Percentiles rank a stretch among this genome's conserved stretches.
Evolutionary conservation across 2,113 vertebrate genomes (phyloP).

Genomic region (Vidua chalybeata): DNA sequence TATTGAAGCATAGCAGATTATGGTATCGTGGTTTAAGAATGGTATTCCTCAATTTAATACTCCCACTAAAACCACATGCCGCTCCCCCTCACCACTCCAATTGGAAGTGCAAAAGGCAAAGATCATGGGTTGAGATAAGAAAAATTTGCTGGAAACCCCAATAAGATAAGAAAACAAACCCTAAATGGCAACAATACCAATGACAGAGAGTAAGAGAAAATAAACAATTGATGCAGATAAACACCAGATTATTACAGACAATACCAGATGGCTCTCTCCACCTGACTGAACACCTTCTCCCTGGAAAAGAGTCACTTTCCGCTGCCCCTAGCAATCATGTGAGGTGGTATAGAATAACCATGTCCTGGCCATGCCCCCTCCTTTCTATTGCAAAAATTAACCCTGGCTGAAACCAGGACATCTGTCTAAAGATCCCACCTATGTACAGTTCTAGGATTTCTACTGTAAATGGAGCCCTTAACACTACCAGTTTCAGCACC

Average conservation of each 20-base stretch:
- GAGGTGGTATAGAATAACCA: neutral
- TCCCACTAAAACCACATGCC: neutral
- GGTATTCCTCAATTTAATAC: neutral
- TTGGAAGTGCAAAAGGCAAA: accelerated
- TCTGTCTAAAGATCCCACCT: neutral
- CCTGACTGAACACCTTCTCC: neutral
- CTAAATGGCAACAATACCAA: neutral
- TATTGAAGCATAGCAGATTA: neutral
- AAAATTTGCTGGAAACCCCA: neutral
- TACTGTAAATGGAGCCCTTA: neutral
- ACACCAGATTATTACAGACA: neutral
- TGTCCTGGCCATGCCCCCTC: too few relatives aligned
- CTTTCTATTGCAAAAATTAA: neutral
- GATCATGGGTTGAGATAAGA: neutral
- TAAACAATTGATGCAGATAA: accelerated
- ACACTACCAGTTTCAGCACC: neutral
- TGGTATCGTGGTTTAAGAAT: neutral
- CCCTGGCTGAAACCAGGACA: neutral
- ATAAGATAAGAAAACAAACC: neutral
- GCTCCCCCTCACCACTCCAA: accelerated
- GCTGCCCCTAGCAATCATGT: neutral
- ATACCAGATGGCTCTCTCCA: neutral
- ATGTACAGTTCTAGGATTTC: neutral
- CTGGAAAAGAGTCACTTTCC: neutral
- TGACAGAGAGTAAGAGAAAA: neutral